A percentile compares a stretch with the other conserved stretches of the same genome.
Evolutionary conservation across 2,797 vertebrate species (phyloP).

Genomic region (Podargus strigoides): DNA sequence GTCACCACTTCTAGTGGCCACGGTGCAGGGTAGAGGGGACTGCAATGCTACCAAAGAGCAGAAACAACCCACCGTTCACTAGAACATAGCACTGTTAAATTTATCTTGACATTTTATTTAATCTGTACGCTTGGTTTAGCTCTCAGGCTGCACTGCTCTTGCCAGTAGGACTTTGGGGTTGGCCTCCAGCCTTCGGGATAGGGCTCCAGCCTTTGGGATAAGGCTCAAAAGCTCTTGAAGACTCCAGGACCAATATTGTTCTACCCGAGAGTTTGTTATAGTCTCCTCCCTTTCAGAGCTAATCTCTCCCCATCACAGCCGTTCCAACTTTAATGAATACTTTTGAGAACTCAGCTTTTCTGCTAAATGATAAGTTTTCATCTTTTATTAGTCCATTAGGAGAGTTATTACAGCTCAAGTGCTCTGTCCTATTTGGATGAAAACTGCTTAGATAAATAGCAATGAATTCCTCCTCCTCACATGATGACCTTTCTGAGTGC

Average conservation of each 20-base stretch:
- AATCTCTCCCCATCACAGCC: background rate
- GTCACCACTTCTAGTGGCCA: background rate
- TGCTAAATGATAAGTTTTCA: background rate
- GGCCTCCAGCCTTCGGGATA: background rate
- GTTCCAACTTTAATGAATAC: background rate
- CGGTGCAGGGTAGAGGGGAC: background rate
- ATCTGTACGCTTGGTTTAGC: background rate
- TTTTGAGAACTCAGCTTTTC: slow-evolving; percentile 36
- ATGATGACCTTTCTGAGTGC: background rate
- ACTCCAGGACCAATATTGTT: slow-evolving; percentile 66
- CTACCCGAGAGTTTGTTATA: background rate
- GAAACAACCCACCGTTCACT: background rate
- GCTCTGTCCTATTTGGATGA: slow-evolving; percentile 8
- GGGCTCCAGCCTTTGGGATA: background rate
- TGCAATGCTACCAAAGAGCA: background rate
- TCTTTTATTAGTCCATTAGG: background rate
- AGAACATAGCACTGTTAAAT: background rate
- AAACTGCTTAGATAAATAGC: slow-evolving; percentile 21
- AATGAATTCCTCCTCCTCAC: background rate
- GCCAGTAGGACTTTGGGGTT: background rate
- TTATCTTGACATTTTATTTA: background rate
- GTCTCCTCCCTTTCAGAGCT: slow-evolving; percentile 14
- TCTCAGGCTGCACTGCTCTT: background rate
- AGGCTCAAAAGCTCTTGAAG: background rate
- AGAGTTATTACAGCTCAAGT: slow-evolving; percentile 5